Evolutionary conservation across 2,888 invertebrate species (phyloP), one percentile per base, ranked within the genome.

Genomic region (Abrostola triplasia): DNA sequence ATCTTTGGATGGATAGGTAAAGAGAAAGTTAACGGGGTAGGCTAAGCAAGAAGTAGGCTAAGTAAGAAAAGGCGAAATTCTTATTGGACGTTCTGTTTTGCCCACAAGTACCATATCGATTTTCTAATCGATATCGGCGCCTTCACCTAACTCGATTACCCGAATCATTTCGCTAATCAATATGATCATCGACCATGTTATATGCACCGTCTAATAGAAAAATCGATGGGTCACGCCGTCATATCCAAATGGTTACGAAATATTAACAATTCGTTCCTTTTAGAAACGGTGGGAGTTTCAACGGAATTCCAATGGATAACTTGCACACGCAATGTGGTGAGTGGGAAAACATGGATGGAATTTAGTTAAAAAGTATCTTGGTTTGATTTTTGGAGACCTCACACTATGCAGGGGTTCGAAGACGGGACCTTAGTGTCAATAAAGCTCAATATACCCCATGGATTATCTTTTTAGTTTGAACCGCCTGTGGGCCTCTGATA

Each of bases 211-310:
- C 71, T 55, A 47, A 60, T 57, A 54, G 48, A 57, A 62, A 73
- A 75, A 88, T 90, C 87, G 83, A 91, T 90, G 79, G 74, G 85
- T 83, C 87, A 90, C 88, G 90, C 84, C 68, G 74, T 73, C 67
- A 56, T 36, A 65, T 48, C 11, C 56, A 55, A 54, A 55, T 59
- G 59, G 54, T 61, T 49, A 60, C 40, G 71, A 73, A 82, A 85
- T 87, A 91, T 92, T 93, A 92, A 77, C 85, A 70, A 92, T 93
- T 93, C 90, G 93, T 92, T 92, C 90, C 90, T 86, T 84, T 88
- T 90, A 88, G 86, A 82, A 86, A 88, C 89, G 89, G 60, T 64
- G 64, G 83, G 76, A 67, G 74, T 77, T 72, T 76, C 80, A 77
- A 81, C 80, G 82, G 75, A 70, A 80, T 75, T 64, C 12, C 6